Evolutionary conservation across 2,888 invertebrate species (phyloP), one percentile per base, ranked within the genome.

Genomic region (Lasiommata megera): DNA sequence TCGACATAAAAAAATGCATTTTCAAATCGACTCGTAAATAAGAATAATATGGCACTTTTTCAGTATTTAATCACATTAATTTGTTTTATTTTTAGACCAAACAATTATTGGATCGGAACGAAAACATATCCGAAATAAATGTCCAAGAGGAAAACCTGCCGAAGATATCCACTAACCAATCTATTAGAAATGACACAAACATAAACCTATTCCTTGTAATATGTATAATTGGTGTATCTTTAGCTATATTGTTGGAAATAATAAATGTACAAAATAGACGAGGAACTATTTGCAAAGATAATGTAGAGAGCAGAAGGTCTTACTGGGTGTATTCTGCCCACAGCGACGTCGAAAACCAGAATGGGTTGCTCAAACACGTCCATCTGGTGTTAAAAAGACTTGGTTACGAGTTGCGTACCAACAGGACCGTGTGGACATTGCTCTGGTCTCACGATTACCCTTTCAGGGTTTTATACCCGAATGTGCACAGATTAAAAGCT

Each of bases 391-490:
- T 99, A 61, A 90, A 95, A 7, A 90, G 95, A 63, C 79, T 96
- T 11, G 98, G 97, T 0, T 98, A 94, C 70, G 82, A 92, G 56
- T 92, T 93, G 64, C 92, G 89, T 0, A 80, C 82, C 0, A 85
- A 92, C 31, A 72, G 85, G 7, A 81, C 92, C 0, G 90, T 94
- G 1, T 99, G 98, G 98, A 94, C 95, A 76, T 88, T 99, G 0
- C 83, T 99, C 8, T 99, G 99, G 99, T 94, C 98, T 0, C 97
- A 98, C 79, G 97, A 97, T 71, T 98, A 97, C 78, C 98, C 98
- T 0, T 98, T 98, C 72, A 80, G 92, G 54, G 80, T 77, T 0
- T 76, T 96, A 8, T 90, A 91, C 53, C 74, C 86, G 0, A 82
- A 88, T 54, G 57, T 91, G n/a, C 92, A 88, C 58, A 91, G 91